Base-by-base conservation (phyloP, 2,888 invertebrate species). In the Cheilosia vernalis region DNA sequence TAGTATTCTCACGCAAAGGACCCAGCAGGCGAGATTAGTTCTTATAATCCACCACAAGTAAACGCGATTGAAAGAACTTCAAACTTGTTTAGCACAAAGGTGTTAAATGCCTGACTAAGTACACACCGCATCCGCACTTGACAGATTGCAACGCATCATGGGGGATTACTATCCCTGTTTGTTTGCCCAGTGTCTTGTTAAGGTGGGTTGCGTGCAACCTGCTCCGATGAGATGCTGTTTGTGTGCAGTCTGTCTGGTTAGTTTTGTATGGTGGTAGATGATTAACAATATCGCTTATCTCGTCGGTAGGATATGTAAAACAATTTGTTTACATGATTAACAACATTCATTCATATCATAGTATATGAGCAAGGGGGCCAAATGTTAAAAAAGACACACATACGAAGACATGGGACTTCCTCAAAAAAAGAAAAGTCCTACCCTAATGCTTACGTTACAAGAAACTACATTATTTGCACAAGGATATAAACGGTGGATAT, bases 61-160 rank as follows among this genome's bases (percentile, higher is more conserved):
- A 53, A 56, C 55, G 83, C 63, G 67, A 83, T 24, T 51, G 24
- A 15, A 24, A 51, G 15, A 73, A 37, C 40, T 51, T 30, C 19
- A 60, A 74, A 63, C 63, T 60, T 79, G 73, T 81, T 88, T 88
- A 87, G 87, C 87, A 80, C 80, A 49, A 72, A 87, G 79, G 86
- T 87, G 88, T 87, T 87, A 88, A 88, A 88, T 86, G 87, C 47
- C 87, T 87, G 87, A 88, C 88, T 83, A 87, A 87, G 79, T 86
- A 79, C 66, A 85, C 76, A 85, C 58, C 40, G 74, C 79, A 84
- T 80, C 76, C 76, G 80, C 76, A 85, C 85, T 85, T 85, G 85
- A 85, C 85, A 85, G 64, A 67, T 84, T 74, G 64, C 74, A 84
- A 79, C 66, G 79, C 74, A 79, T 76, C 77, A 79, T 72, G 64